Conservation (phyloP, 2,797 vertebrate genomes). For the Macropodus opercularis region DNA sequence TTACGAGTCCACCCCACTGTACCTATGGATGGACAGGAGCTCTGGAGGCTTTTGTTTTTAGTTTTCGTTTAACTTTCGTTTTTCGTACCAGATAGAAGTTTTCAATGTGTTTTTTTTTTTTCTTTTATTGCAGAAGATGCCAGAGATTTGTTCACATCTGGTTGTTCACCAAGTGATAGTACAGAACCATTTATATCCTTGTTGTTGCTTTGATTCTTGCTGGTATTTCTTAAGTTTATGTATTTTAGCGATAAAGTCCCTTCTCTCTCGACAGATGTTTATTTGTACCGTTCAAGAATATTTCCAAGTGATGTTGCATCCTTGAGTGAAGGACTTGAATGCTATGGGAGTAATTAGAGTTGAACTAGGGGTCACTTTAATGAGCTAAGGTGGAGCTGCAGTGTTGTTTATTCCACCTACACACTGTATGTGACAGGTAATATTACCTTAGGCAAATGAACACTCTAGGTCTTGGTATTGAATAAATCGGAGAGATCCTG, state of each 20-base stretch:
- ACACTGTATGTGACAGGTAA: conserved; percentile 25
- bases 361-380: conserved; percentile 8
- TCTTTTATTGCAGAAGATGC: background rate
- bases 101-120: background rate
- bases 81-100: background rate
- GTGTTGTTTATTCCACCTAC: conserved; percentile 3
- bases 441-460: conserved; percentile 39
- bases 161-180: no score
- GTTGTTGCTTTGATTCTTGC: no score
- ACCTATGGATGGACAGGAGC: conserved; percentile 9
- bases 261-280: background rate
- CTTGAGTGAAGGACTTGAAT: conserved; percentile 2
- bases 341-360: conserved; percentile 13
- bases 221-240: background rate
- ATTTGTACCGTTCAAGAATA: conserved; percentile 5
- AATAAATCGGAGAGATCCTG: conserved; percentile 37
- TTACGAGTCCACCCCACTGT: conserved; percentile 39
- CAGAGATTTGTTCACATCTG: background rate
- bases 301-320: conserved; percentile 13
- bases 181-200: no score
- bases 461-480: conserved; percentile 44
- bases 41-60: conserved; percentile 5
- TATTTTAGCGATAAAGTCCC: conserved; percentile 2
- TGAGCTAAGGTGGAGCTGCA: background rate
- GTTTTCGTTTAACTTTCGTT: no score